Percentiles rank a stretch among this genome's conserved stretches.
Conservation (phyloP, 2,797 vertebrate genomes). For the Enteromius radiatus region DNA sequence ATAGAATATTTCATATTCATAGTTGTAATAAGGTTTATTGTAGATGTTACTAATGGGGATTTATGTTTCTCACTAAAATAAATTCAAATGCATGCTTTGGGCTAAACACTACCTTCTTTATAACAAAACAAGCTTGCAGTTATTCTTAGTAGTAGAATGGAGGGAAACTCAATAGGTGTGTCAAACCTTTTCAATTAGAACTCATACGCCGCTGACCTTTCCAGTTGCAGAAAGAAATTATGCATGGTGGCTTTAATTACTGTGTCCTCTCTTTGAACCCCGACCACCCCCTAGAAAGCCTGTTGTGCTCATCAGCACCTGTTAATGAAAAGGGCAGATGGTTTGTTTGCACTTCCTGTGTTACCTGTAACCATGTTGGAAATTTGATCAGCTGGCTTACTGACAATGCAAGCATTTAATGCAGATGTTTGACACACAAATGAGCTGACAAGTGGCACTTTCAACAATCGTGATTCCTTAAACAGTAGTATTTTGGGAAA, state of each 20-base stretch:
- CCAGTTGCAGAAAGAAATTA: conserved; percentile 69
- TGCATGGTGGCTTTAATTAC: conserved; percentile 69
- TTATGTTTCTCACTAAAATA: not conserved
- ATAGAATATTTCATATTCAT: too few relatives aligned
- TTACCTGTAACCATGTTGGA: conserved; percentile 38
- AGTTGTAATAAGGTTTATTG: not conserved
- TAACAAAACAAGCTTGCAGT: conserved; percentile 1
- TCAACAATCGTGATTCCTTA: not conserved
- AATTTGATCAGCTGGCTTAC: conserved; percentile 32
- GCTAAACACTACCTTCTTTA: not conserved
- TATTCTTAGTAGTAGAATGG: not conserved
- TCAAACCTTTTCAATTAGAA: conserved; percentile 58
- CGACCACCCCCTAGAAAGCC: conserved; percentile 62
- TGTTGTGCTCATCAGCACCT: conserved; percentile 48
- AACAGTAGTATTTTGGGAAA: too few relatives aligned
- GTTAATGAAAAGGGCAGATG: conserved; percentile 59
- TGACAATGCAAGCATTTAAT: conserved; percentile 4
- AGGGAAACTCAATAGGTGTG: conserved; percentile 56
- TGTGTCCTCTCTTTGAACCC: conserved; percentile 63
- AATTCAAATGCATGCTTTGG: not conserved
- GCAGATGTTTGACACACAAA: not conserved
- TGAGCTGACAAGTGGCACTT: not conserved
- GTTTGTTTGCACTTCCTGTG: conserved; percentile 49
- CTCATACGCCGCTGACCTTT: conserved; percentile 55
- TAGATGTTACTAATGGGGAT: not conserved